Base-by-base conservation (phyloP, 2,888 invertebrate genomes). In the Rutpela maculata region DNA sequence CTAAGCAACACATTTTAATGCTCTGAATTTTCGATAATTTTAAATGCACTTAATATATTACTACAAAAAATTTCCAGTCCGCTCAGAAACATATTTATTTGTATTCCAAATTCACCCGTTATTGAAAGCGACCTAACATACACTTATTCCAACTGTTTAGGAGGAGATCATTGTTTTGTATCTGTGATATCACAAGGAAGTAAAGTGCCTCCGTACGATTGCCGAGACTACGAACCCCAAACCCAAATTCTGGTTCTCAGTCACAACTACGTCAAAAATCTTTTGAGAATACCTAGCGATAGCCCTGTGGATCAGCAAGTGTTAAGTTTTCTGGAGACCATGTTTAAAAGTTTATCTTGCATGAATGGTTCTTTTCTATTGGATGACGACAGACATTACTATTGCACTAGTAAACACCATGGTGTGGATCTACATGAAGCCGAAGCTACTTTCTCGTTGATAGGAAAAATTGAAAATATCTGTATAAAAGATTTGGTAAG, bases 81-180 rank as follows among this genome's bases (percentile, higher is more conserved):
- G 26, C 26, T 4, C 6, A 26, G 26, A 26, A 26, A 26, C 6
- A 3, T 35, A 9, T 35, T 35, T 35, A 35, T 7, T 35, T 35
- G 31, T 35, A 9, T 35, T 35, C 7, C 31, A 35, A 35, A 35
- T 35, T 35, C 31, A 35, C 7, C 6, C 9, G 6, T 35, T 6
- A 35, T 35, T 35, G 2, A 35, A 35, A 0, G 7, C 7, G 6
- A 0, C 6, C 31, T 35, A 9, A 35, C 9, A 35, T 1, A n/a
- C n/a, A n/a, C n/a, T 50, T 50, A 1, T 50, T 15, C 1, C 4
- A 7, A n/a, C n/a, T n/a, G 5, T 77, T 77, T 73, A 85, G 85
- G 98, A 5, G 97, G 98, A 9, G 96, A 98, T 90, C 96, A 97
- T 87, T 96, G 96, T 84, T 95, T 98, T 88, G 93, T 95, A 7